Conservation (phyloP, 2,113 vertebrate species). For the Myrmecobius fasciatus region DNA sequence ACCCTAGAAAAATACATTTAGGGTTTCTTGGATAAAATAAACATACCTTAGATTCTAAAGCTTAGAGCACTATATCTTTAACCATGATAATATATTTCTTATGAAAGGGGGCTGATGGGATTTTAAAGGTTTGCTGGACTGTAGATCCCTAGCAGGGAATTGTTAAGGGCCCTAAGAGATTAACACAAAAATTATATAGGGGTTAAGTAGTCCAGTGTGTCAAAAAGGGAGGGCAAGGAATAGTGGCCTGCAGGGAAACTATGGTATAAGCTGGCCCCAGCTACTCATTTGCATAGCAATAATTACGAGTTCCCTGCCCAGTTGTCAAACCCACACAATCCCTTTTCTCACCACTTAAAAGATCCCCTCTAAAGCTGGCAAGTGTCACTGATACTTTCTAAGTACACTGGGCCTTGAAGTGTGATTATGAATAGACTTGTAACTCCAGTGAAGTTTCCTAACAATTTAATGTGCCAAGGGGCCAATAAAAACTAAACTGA, state of each 20-base stretch:
- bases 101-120: neutral
- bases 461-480: neutral
- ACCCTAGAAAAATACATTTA: neutral
- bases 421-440: conserved; percentile 14
- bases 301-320: neutral
- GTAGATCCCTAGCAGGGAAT: neutral
- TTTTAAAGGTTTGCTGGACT: neutral
- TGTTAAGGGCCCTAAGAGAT: neutral
- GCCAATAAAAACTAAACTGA: neutral
- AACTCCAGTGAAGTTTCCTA: neutral
- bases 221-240: neutral
- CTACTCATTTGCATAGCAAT: neutral
- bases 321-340: neutral
- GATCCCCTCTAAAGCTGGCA: neutral
- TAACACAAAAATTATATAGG: neutral
- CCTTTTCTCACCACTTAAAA: conserved; percentile 11
- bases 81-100: neutral
- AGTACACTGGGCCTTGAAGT: neutral
- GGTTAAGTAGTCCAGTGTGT: neutral
- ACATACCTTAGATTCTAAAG: neutral
- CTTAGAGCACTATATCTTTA: neutral
- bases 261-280: neutral
- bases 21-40: neutral
- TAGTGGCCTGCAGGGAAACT: neutral
- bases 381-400: neutral